Evolutionary conservation across 2,113 vertebrate genomes (phyloP), one percentile per base, ranked within the genome.

Genomic region (Carassius carassius): DNA sequence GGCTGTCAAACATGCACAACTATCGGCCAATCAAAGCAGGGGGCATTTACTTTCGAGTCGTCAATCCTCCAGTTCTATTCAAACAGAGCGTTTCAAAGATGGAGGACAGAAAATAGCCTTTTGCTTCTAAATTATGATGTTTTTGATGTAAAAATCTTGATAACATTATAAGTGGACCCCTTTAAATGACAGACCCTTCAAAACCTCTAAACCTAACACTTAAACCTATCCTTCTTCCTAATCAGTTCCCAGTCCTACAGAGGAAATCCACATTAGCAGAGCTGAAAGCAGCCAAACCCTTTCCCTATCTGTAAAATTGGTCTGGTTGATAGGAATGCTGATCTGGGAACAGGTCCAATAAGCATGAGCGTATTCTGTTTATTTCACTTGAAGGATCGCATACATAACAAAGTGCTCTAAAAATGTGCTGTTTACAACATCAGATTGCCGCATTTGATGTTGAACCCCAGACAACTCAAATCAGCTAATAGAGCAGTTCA

Each of bases 401-500:
- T 23, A 44, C 37, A 44, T 72, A 72, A 23, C 10, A 4, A 70
- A 70, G 67, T 21, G 67, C 35, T 54, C 23, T 32, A 77, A 56
- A 54, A 21, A 21, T 11, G 25, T 25, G 4, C 25, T 23, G 49
- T 77, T 77, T 35, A 58, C 51, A n/a, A 58, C 4, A 23, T 79
- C 13, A 19, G 1, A 78, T 32, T 60, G 29, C 29, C 17, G 12
- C 29, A 37, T 73, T 73, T n/a, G 21, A 73, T 47, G 21, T n/a
- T 44, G 37, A 72, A 44, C 35, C n/a, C 35, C 17, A 72, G 35
- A 72, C 17, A 41, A 13, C 37, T 5, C 0, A 11, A 44, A 44
- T 21, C 17, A 41, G 51, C 72, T 72, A 76, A 88, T 81, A 84
- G 32, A 82, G 73, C 70, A 21, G 14, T 83, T 58, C 60, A 77